These are phyloP conservation scores for Peromyscus eremicus DNA, from an alignment of 2,797 vertebrate genomes.

Conservation along the genomic window DNA sequence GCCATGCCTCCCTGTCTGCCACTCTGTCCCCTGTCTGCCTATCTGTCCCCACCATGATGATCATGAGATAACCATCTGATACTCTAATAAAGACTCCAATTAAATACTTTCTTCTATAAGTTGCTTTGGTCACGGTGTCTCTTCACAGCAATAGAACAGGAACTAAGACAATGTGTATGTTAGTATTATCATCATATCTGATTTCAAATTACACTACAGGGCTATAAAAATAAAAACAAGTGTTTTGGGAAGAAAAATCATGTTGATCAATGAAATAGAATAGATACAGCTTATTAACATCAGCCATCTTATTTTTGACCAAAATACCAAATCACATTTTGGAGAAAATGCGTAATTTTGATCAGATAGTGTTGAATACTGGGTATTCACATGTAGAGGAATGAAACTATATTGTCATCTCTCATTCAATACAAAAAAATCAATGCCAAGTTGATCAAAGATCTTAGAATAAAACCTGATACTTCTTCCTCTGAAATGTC, in stretches of 20 bases:
- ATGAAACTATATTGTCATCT: not conserved
- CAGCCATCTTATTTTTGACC: too few species aligned
- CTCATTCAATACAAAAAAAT: not conserved
- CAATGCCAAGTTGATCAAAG: too few species aligned
- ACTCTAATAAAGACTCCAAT: not conserved
- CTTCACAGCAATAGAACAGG: not conserved
- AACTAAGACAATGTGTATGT: not conserved
- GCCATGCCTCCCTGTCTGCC: too few species aligned
- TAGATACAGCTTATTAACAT: not conserved
- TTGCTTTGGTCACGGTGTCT: not conserved
- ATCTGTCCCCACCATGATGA: not conserved
- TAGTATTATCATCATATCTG: too few species aligned
- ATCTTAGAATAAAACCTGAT: not conserved
- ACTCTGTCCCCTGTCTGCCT: too few species aligned
- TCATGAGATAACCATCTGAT: rapidly evolving
- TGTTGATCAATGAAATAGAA: not conserved
- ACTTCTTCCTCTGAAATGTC: not conserved
- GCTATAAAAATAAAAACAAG: not conserved
- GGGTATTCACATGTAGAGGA: not conserved
- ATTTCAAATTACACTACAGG: not conserved
- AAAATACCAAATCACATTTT: not conserved
- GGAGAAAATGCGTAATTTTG: not conserved
- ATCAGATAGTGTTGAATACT: not conserved
- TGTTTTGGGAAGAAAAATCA: not conserved
- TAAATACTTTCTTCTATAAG: not conserved